A percentile compares a stretch with the other conserved stretches of the same genome.
phyloP scores from a whole-genome alignment of 2,113 vertebrate species.

The Eurypyga helias region DNA sequence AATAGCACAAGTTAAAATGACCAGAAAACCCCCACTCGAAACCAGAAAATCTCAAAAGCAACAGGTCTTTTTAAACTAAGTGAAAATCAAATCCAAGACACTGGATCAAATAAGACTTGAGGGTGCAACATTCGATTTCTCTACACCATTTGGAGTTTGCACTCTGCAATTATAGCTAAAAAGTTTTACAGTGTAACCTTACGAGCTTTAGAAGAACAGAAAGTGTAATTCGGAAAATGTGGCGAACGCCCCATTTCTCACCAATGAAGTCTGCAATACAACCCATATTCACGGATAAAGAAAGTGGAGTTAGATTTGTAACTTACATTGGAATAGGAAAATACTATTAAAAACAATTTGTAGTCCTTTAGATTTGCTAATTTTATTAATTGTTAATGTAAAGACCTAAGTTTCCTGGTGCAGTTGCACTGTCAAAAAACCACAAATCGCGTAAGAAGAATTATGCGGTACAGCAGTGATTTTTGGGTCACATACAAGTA shows the following conservation, averaged over 20 bases:
- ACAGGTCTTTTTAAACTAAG: conserved; percentile 6
- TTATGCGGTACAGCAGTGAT: not conserved
- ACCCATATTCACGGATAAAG: not conserved
- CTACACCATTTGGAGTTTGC: not conserved
- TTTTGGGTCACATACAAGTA: not conserved
- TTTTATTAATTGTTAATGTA: not conserved
- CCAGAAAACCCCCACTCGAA: not conserved
- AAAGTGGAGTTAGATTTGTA: not conserved
- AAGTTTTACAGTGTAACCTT: not conserved
- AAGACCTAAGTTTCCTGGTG: not conserved
- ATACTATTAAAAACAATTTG: not conserved
- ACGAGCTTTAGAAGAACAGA: not conserved
- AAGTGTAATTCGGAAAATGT: not conserved
- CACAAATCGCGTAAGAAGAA: not conserved
- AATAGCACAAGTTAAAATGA: not conserved
- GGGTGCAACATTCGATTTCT: not conserved
- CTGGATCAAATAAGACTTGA: not conserved
- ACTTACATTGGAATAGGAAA: not conserved
- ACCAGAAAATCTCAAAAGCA: not conserved
- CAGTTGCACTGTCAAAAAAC: not conserved
- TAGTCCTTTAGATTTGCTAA: not conserved
- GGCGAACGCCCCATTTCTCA: not conserved
- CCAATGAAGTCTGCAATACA: not conserved
- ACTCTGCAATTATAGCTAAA: not conserved
- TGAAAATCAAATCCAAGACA: not conserved